These are phyloP conservation scores for Drosophila anomelani DNA, from an alignment of 2,888 invertebrate genomes.

Conservation along the genomic window DNA sequence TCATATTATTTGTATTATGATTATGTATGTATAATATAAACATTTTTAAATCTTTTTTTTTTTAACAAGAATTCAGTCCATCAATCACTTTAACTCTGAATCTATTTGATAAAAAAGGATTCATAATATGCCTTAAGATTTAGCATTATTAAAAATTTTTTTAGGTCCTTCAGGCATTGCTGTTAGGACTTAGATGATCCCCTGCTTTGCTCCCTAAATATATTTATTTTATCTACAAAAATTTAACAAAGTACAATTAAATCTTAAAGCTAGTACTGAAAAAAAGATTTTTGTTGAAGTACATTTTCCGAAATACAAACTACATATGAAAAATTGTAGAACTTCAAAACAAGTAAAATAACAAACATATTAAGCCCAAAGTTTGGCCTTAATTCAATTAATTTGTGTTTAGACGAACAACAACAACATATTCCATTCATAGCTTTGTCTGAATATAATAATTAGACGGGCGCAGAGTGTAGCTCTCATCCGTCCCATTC, in stretches of 20 bases:
- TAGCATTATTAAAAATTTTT: background rate
- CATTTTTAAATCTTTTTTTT: too few relatives aligned
- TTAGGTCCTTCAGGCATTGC: background rate
- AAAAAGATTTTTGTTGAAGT: too few relatives aligned
- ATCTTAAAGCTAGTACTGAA: background rate
- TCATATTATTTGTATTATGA: background rate
- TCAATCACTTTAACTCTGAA: too few relatives aligned
- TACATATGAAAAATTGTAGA: background rate
- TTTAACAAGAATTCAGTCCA: too few relatives aligned
- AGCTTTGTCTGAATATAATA: slow-evolving; percentile 43
- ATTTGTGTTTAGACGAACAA: slow-evolving; percentile 5
- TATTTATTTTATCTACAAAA: too few relatives aligned
- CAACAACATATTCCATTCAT: slow-evolving; percentile 42
- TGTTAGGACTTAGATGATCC: background rate
- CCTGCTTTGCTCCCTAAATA: too few relatives aligned
- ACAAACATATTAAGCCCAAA: slow-evolving; percentile 10
- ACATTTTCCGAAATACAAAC: background rate
- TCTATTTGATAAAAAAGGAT: background rate
- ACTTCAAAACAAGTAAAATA: background rate
- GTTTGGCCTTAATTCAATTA: slow-evolving; percentile 7
- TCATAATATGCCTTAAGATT: background rate
- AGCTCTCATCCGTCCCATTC: slow-evolving; percentile 13
- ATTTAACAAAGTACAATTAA: background rate
- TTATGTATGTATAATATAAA: too few relatives aligned
- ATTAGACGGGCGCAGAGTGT: slow-evolving; percentile 49